These are phyloP conservation scores for Crotalus viridis DNA, from an alignment of 2,113 vertebrate genomes.

Conservation along the genomic window DNA sequence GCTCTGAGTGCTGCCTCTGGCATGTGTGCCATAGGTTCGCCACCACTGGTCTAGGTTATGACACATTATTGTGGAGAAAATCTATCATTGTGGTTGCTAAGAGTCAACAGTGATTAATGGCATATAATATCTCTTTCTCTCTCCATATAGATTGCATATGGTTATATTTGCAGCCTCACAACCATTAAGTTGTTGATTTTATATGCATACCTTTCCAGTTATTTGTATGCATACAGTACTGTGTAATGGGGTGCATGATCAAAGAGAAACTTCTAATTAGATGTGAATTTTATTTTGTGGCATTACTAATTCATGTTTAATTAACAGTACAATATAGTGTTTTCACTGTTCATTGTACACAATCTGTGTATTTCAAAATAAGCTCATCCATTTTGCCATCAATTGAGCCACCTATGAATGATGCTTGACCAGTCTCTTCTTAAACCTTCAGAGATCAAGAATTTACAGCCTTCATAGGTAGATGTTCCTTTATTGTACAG, in stretches of 20 bases:
- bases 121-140: background rate
- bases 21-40: too few species aligned
- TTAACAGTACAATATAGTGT: background rate
- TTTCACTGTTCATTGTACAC: background rate
- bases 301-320: conserved; percentile 9
- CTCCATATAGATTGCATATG: background rate
- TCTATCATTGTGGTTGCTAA: background rate
- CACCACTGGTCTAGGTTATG: background rate
- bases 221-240: background rate
- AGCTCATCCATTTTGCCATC: background rate
- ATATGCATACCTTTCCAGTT: background rate
- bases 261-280: conserved; percentile 5
- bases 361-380: background rate
- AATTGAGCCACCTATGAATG: background rate
- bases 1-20: too few species aligned
- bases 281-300: background rate
- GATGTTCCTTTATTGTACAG: background rate
- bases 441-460: background rate
- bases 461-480: background rate
- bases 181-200: background rate
- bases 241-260: background rate
- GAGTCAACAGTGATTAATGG: background rate
- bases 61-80: background rate
- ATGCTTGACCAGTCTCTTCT: background rate
- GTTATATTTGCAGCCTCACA: background rate